Percentiles rank a stretch among this genome's conserved stretches.
phyloP scores from a whole-genome alignment of 2,888 invertebrate genomes.

The Rhyacophila evoluta region DNA sequence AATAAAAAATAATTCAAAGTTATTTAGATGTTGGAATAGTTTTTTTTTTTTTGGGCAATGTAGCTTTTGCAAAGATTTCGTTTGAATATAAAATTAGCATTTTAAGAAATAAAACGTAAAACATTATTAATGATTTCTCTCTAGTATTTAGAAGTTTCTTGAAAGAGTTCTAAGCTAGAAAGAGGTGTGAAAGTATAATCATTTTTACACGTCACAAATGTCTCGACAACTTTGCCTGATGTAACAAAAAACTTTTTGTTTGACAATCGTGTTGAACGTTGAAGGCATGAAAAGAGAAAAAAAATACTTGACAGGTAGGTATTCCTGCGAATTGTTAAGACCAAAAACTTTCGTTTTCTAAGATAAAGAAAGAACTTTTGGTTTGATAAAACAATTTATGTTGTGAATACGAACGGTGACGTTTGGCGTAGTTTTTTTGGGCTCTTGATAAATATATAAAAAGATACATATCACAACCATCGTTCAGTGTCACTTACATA shows the following conservation, averaged over 20 bases:
- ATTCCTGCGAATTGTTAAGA: slow-evolving; percentile 50
- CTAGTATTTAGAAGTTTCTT: neutral
- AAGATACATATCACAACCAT: neutral
- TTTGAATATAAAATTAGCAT: no score
- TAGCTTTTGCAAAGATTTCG: no score
- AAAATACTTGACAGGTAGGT: slow-evolving; percentile 51
- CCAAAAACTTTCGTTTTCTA: slow-evolving; percentile 39
- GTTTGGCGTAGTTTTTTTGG: neutral
- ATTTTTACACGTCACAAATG: slow-evolving; percentile 25
- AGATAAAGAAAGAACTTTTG: slow-evolving; percentile 41
- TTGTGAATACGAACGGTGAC: neutral
- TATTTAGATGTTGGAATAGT: no score
- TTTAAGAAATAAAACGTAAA: no score
- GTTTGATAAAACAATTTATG: slow-evolving; percentile 37
- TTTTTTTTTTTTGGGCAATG: no score
- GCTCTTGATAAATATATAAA: slow-evolving; percentile 16
- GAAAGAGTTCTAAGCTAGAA: neutral
- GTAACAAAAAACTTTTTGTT: slow-evolving; percentile 46
- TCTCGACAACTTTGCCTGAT: neutral
- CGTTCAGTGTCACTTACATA: neutral
- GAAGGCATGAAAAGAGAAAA: slow-evolving; percentile 23
- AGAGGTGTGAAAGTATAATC: slow-evolving; percentile 40
- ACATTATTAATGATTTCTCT: neutral
- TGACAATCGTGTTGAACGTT: slow-evolving; percentile 39
- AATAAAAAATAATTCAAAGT: no score